phyloP scores from a whole-genome alignment of 2,888 invertebrate genomes.

The Eristalis tenax region DNA sequence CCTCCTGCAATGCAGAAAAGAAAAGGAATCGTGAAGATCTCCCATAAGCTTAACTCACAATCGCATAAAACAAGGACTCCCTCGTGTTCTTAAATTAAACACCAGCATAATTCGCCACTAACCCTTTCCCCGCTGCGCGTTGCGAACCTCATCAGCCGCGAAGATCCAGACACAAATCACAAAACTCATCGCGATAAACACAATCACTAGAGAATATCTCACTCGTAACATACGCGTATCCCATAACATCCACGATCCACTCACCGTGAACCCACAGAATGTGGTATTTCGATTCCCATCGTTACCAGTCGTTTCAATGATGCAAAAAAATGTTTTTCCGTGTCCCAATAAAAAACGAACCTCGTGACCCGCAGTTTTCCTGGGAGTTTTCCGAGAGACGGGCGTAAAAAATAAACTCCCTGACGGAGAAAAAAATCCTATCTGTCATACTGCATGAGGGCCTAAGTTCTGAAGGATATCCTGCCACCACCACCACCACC shows the following conservation, averaged over 20 bases:
- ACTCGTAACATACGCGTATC: not conserved
- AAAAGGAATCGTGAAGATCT: not conserved
- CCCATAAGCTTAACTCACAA: not conserved
- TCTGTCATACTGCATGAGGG: conserved; percentile 30
- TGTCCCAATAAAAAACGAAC: conserved; percentile 1
- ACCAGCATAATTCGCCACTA: not conserved
- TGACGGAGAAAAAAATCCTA: not conserved
- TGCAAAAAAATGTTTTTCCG: conserved; percentile 23
- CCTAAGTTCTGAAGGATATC: conserved; percentile 1
- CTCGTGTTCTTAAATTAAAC: not conserved
- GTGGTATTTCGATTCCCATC: not conserved
- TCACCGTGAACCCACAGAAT: not conserved
- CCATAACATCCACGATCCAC: not conserved
- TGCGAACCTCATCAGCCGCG: not conserved
- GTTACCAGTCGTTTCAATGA: conserved; percentile 5
- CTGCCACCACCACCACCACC: conserved; percentile 1
- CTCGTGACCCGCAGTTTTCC: conserved; percentile 46
- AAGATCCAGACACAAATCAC: not conserved
- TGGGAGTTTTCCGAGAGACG: conserved; percentile 12
- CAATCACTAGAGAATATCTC: not conserved
- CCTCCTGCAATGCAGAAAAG: not conserved
- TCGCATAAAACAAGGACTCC: not conserved
- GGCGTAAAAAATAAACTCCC: not conserved
- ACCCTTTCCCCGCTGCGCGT: not conserved
- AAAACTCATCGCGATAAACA: not conserved